These are phyloP conservation scores for Linnaemya vulpina DNA, from an alignment of 2,888 invertebrate species.

Conservation along the genomic window DNA sequence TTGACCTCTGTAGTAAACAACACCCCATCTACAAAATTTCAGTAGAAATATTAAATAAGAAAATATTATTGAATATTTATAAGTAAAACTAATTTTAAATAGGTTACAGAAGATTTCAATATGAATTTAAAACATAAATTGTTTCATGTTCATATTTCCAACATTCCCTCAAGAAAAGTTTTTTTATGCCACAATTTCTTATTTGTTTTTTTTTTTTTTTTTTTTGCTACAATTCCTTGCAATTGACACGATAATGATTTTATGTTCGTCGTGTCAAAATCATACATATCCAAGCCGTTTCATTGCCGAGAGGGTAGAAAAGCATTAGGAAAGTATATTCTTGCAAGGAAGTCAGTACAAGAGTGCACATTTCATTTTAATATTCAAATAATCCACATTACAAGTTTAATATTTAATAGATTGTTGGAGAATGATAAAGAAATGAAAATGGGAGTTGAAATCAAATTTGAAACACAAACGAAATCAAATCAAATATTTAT, in stretches of 20 bases:
- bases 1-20: too few relatives aligned
- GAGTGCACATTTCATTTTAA: neutral
- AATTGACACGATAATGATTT: slow-evolving; percentile 70
- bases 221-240: slow-evolving; percentile 43
- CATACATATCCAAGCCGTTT: slow-evolving; percentile 38
- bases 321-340: neutral
- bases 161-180: neutral
- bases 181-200: too few relatives aligned
- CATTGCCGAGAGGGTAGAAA: slow-evolving; percentile 15
- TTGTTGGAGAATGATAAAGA: slow-evolving; percentile 3
- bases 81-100: neutral
- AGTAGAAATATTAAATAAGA: too few relatives aligned
- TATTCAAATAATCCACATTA: slow-evolving; percentile 36
- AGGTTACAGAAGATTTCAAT: neutral
- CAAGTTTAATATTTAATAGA: slow-evolving; percentile 49
- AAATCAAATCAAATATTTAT: slow-evolving; percentile 18
- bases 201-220: neutral
- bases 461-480: slow-evolving; percentile 11
- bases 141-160: too few relatives aligned
- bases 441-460: slow-evolving; percentile 28
- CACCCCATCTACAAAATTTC: too few relatives aligned
- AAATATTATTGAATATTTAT: too few relatives aligned
- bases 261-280: slow-evolving; percentile 57
- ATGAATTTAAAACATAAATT: neutral
- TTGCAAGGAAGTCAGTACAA: neutral